Conservation (phyloP, 1,140 invertebrate species). For the Halesus radiatus region DNA sequence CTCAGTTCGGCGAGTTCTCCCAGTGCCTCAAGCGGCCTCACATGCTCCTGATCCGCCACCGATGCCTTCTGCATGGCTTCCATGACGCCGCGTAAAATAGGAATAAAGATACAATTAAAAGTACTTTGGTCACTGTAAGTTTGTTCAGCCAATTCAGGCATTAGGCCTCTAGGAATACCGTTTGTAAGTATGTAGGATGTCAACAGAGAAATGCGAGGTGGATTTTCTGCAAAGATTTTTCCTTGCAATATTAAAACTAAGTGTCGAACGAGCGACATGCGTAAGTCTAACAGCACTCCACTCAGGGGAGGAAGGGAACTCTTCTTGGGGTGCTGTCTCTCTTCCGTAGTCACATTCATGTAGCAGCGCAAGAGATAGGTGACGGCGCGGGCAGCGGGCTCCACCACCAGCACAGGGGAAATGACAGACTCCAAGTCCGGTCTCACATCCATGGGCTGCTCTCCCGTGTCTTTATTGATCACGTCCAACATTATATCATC, state of each 20-base stretch:
- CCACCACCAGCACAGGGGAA: constrained; percentile 63
- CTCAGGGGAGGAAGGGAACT: constrained; percentile 69
- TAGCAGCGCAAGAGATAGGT: constrained; percentile 78
- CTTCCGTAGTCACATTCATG: constrained; percentile 77
- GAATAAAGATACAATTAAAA: constrained; percentile 64
- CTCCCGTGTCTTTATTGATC: constrained; percentile 20
- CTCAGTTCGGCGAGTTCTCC: constrained; percentile 62
- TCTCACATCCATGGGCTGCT: constrained; percentile 25
- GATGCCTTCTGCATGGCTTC: constrained; percentile 64
- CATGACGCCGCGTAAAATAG: constrained; percentile 65
- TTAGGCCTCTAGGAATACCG: constrained; percentile 64
- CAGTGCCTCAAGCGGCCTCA: constrained; percentile 64
- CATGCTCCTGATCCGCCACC: constrained; percentile 54
- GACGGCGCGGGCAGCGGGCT: constrained; percentile 68
- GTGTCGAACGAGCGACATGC: constrained; percentile 65
- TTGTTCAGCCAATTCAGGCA: constrained; percentile 64
- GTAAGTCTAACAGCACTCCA: constrained; percentile 59
- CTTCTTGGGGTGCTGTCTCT: constrained; percentile 81
- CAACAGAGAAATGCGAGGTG: constrained; percentile 63
- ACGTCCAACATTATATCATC: neutral
- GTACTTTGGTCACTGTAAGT: constrained; percentile 64
- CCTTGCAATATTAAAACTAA: constrained; percentile 66
- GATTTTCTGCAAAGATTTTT: constrained; percentile 62
- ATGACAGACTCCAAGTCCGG: constrained; percentile 5
- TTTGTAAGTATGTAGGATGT: constrained; percentile 65